These are phyloP conservation scores for Cyanistes caeruleus DNA, from an alignment of 2,113 vertebrate genomes.

Conservation along the genomic window DNA sequence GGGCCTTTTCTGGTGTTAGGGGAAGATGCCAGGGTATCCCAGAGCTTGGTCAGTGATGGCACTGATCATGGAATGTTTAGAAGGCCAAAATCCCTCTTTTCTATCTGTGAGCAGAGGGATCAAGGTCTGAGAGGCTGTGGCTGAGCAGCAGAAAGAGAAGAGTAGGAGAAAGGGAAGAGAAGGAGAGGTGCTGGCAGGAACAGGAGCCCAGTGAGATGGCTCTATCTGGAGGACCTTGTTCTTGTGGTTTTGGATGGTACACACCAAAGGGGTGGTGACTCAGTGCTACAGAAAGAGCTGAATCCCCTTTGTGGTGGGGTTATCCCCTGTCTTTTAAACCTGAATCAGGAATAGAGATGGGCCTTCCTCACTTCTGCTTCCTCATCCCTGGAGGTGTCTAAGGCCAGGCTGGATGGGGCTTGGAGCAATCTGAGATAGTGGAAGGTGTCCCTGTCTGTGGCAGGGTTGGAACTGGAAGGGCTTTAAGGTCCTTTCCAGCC, in stretches of 20 bases:
- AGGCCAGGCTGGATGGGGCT: not conserved
- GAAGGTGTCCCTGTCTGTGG: not conserved
- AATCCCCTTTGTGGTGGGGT: not conserved
- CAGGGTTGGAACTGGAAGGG: not conserved
- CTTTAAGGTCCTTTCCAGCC: not conserved
- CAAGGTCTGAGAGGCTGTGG: accelerated
- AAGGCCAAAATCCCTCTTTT: not conserved
- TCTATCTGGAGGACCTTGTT: not conserved
- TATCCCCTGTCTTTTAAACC: not conserved
- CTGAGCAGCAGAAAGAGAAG: not conserved
- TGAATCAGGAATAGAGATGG: not conserved
- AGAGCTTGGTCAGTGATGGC: not conserved
- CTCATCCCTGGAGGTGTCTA: not conserved
- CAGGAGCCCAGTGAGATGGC: not conserved
- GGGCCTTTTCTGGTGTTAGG: not conserved
- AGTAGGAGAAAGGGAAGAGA: not conserved
- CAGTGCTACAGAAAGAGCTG: not conserved
- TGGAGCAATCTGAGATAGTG: not conserved
- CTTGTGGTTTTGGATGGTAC: not conserved
- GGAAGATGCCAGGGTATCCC: not conserved
- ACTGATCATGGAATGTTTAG: not conserved
- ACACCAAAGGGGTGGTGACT: not conserved
- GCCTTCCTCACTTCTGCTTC: not conserved
- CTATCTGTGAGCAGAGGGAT: not conserved
- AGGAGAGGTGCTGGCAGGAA: not conserved